These are phyloP conservation scores for Omphaloscelis lunosa DNA, from an alignment of 2,888 invertebrate genomes.

Conservation along the genomic window DNA sequence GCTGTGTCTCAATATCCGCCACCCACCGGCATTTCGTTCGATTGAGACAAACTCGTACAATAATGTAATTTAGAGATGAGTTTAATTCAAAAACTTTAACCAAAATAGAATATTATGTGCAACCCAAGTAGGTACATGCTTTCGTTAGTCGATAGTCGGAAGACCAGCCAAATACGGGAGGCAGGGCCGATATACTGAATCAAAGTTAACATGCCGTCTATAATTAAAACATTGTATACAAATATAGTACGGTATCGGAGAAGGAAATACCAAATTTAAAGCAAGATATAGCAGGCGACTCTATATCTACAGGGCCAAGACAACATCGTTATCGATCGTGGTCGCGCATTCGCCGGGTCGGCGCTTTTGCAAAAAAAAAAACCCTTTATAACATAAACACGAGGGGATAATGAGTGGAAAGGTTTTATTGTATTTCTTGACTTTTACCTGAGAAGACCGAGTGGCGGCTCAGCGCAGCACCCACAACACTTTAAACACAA, in stretches of 20 bases:
- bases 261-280: slow-evolving; percentile 74
- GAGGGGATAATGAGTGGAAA: slow-evolving; percentile 29
- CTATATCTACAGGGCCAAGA: slow-evolving; percentile 78
- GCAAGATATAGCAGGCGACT: slow-evolving; percentile 74
- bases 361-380: slow-evolving; percentile 74
- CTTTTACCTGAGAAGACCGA: slow-evolving; percentile 82
- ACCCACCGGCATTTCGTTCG: slow-evolving; percentile 73
- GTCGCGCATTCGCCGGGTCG: slow-evolving; percentile 80
- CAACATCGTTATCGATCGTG: slow-evolving; percentile 89
- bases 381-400: slow-evolving; percentile 79
- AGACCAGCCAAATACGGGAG: slow-evolving; percentile 3
- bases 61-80: slow-evolving; percentile 23
- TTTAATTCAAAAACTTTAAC: slow-evolving; percentile 35
- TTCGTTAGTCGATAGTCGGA: slow-evolving; percentile 16
- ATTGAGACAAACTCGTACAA: slow-evolving; percentile 36
- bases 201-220: slow-evolving; percentile 55
- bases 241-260: slow-evolving; percentile 68
- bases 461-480: slow-evolving; percentile 79
- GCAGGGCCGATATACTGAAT: slow-evolving; percentile 44
- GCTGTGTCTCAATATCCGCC: slow-evolving; percentile 78
- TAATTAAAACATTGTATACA: slow-evolving; percentile 70
- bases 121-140: slow-evolving; percentile 15
- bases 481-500: slow-evolving; percentile 85
- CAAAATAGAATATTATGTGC: slow-evolving; percentile 20
- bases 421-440: slow-evolving; percentile 50